Conservation (phyloP, 2,113 vertebrate genomes). For the Cephalopterus ornatus region DNA sequence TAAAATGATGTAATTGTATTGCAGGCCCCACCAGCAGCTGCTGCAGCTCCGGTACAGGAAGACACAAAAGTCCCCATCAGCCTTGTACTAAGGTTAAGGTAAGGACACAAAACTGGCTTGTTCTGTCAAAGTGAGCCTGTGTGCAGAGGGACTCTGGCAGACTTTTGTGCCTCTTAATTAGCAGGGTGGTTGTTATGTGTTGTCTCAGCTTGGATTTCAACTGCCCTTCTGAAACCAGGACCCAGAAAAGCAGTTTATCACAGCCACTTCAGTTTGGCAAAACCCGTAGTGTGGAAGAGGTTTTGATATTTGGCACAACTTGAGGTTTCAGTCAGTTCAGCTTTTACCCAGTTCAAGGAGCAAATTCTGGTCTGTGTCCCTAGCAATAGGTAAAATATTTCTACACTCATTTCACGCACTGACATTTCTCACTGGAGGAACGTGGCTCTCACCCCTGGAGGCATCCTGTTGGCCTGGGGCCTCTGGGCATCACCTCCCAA, state of each 20-base stretch:
- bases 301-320: background rate
- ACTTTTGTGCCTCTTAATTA: background rate
- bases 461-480: background rate
- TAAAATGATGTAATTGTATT: background rate
- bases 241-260: background rate
- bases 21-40: slow-evolving; percentile 71
- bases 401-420: background rate
- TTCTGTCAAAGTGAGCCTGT: background rate
- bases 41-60: slow-evolving; percentile 69
- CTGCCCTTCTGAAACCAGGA: background rate
- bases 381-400: background rate
- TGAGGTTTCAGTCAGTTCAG: background rate
- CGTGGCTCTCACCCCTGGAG: background rate
- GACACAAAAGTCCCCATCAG: slow-evolving; percentile 84
- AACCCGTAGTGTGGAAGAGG: background rate
- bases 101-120: background rate
- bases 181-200: background rate
- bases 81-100: slow-evolving; percentile 95
- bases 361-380: background rate
- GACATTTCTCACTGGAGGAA: background rate
- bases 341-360: background rate
- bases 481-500: background rate
- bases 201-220: background rate
- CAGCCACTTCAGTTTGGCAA: background rate
- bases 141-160: background rate